Percentiles rank a stretch among this genome's conserved stretches.
phyloP scores from a whole-genome alignment of 1,140 invertebrate species.

The Magallana ariakensis region DNA sequence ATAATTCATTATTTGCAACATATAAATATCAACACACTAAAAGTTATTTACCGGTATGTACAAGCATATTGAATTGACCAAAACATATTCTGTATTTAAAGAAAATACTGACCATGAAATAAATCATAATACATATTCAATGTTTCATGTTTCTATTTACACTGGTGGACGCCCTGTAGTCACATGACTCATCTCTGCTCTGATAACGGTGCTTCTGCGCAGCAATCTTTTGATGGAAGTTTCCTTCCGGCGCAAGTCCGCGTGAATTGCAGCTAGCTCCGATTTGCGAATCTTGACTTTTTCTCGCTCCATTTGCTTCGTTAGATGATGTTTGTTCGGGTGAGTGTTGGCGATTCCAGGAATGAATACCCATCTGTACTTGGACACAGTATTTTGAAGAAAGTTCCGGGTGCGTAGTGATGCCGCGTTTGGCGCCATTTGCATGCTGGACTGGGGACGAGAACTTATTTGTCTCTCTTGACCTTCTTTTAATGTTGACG shows the following conservation, averaged over 20 bases:
- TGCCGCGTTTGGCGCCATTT: background rate
- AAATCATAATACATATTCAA: background rate
- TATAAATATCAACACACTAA: too few relatives aligned
- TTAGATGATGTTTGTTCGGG: background rate
- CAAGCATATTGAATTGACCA: too few relatives aligned
- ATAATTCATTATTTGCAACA: too few relatives aligned
- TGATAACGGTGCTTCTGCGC: conserved; percentile 12
- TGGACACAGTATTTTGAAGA: conserved; percentile 21
- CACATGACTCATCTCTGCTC: conserved; percentile 24
- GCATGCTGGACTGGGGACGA: background rate
- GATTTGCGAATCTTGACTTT: background rate
- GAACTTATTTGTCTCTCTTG: background rate
- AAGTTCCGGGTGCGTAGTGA: background rate
- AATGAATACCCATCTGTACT: conserved; percentile 11
- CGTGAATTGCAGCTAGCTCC: background rate
- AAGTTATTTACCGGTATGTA: too few relatives aligned
- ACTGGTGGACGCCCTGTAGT: background rate
- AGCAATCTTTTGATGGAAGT: background rate
- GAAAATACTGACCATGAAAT: too few relatives aligned
- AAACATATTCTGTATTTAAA: too few relatives aligned
- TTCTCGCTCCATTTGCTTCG: background rate
- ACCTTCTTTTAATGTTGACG: background rate
- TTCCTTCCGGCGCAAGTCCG: conserved; percentile 20
- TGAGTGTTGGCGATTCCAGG: background rate
- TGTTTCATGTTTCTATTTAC: background rate